Conservation (phyloP, 2,888 invertebrate genomes). For the Macrosiphum euphorbiae region DNA sequence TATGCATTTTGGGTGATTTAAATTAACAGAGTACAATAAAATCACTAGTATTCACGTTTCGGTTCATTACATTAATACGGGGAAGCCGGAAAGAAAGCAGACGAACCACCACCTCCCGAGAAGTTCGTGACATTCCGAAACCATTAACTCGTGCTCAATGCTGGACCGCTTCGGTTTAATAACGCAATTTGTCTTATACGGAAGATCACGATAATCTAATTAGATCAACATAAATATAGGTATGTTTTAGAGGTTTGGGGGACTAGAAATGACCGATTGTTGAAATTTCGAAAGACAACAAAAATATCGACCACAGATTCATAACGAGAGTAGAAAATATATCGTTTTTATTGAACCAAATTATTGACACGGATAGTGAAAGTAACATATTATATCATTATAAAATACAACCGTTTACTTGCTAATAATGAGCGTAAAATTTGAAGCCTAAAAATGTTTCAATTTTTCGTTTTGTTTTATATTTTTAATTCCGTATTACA, state of each 20-base stretch:
- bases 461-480: conserved; percentile 25
- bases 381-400: conserved; percentile 27
- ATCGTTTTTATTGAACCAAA: conserved; percentile 49
- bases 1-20: neutral
- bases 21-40: neutral
- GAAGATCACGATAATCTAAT: conserved; percentile 63
- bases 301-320: conserved; percentile 16
- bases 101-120: conserved; percentile 23
- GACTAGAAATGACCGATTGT: conserved; percentile 31
- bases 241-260: conserved; percentile 14
- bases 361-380: conserved; percentile 45
- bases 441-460: conserved; percentile 42
- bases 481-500: conserved; percentile 25
- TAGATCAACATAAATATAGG: conserved; percentile 33
- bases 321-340: conserved; percentile 42
- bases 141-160: conserved; percentile 30
- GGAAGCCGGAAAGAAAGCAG: conserved; percentile 37
- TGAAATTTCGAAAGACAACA: conserved; percentile 48
- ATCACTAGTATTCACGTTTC: conserved; percentile 30
- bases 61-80: conserved; percentile 17
- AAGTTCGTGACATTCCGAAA: conserved; percentile 59
- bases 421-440: conserved; percentile 56
- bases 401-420: conserved; percentile 28
- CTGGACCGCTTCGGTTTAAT: conserved; percentile 43
- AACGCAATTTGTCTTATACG: conserved; percentile 56